Evolutionary conservation across 2,888 invertebrate genomes (phyloP).

Genomic region (Pegoplata infirma): DNA sequence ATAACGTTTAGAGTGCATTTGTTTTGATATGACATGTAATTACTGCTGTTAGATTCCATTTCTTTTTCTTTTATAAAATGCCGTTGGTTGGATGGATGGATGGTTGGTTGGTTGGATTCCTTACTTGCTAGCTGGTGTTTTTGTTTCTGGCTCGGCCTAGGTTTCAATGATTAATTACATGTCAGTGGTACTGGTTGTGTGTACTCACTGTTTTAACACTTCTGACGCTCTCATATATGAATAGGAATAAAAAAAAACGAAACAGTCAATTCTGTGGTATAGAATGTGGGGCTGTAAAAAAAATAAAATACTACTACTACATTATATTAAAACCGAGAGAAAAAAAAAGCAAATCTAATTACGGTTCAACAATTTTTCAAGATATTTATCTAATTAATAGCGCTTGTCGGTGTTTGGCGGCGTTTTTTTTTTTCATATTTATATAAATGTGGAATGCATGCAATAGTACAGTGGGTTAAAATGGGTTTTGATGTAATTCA

Average conservation of each 20-base stretch:
- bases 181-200: conserved; percentile 43
- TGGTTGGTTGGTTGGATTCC: not conserved
- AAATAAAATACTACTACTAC: too few species aligned
- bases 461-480: conserved; percentile 39
- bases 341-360: conserved; percentile 76
- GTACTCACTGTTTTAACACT: conserved; percentile 52
- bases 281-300: conserved; percentile 39
- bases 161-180: conserved; percentile 62
- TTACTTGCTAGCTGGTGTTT: not conserved
- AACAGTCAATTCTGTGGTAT: conserved; percentile 50
- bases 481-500: too few species aligned
- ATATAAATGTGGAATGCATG: conserved; percentile 43
- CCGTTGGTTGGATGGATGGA: conserved; percentile 48
- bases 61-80: conserved; percentile 48
- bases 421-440: conserved; percentile 39
- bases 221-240: conserved; percentile 53
- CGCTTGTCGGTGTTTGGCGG: conserved; percentile 65
- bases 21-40: conserved; percentile 63
- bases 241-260: too few species aligned
- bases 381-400: conserved; percentile 78
- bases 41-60: conserved; percentile 59
- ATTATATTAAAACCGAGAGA: conserved; percentile 17
- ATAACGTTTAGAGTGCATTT: conserved; percentile 59
- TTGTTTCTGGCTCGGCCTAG: conserved; percentile 32
- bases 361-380: conserved; percentile 79